These are phyloP conservation scores for Pomacea maculata DNA, from an alignment of 1,140 invertebrate genomes.

Conservation along the genomic window DNA sequence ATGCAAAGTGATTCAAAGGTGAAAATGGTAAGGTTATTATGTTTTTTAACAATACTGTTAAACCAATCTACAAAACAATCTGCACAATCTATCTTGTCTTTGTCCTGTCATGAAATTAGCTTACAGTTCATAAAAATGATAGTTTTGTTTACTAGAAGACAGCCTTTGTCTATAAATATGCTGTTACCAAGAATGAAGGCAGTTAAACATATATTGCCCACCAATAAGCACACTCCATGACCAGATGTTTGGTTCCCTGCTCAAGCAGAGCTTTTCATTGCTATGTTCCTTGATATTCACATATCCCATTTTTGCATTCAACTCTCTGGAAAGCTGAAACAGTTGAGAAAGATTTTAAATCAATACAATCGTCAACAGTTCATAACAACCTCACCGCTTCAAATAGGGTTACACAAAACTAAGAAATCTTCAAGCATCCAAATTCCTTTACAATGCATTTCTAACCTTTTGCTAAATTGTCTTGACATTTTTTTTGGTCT, in stretches of 20 bases:
- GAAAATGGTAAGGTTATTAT: too few species aligned
- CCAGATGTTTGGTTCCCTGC: conserved; percentile 17
- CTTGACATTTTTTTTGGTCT: too few species aligned
- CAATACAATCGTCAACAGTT: background rate
- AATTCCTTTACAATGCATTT: background rate
- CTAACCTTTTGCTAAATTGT: background rate
- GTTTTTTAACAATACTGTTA: too few species aligned
- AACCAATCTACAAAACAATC: too few species aligned
- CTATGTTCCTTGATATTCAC: conserved; percentile 16
- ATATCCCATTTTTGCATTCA: conserved; percentile 15
- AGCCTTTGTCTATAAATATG: too few species aligned
- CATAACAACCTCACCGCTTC: background rate
- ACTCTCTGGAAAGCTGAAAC: background rate
- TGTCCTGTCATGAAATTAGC: too few species aligned
- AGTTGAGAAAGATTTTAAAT: background rate
- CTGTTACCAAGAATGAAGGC: too few species aligned
- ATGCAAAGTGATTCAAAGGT: too few species aligned
- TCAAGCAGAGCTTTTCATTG: conserved; percentile 8
- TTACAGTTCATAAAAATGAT: too few species aligned
- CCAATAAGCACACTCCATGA: conserved; percentile 22
- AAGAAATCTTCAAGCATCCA: background rate
- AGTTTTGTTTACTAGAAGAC: too few species aligned
- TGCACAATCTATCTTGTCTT: too few species aligned
- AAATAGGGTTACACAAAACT: background rate
- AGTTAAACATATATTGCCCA: background rate